A percentile compares a stretch with the other conserved stretches of the same genome.
Evolutionary conservation across 2,797 vertebrate genomes (phyloP).

Genomic region (Pelobates cultripes): DNA sequence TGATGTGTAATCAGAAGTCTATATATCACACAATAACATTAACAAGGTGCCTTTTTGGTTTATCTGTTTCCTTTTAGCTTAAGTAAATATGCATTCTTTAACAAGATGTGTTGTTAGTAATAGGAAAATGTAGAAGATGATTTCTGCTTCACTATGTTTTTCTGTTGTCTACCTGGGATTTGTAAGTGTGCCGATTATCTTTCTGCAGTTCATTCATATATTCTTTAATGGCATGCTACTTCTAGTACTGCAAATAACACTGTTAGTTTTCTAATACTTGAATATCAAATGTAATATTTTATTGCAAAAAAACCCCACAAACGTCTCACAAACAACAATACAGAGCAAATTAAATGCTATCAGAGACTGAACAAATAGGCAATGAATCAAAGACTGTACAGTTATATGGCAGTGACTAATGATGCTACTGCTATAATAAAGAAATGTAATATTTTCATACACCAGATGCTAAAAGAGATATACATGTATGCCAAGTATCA

Average conservation of each 20-base stretch:
- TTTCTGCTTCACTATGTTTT: too few relatives aligned
- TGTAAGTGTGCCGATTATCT: too few relatives aligned
- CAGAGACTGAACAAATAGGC: neutral
- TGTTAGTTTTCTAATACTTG: too few relatives aligned
- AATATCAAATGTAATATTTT: neutral
- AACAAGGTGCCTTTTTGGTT: too few relatives aligned
- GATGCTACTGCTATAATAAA: neutral
- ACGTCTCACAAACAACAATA: neutral
- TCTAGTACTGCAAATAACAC: neutral
- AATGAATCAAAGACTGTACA: neutral
- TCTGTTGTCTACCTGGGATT: too few relatives aligned
- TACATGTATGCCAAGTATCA: neutral
- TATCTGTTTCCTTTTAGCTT: too few relatives aligned
- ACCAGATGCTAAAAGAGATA: neutral
- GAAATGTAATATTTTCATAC: neutral
- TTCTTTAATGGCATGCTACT: neutral
- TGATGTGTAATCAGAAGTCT: too few relatives aligned
- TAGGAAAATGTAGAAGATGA: too few relatives aligned
- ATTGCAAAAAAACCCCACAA: neutral
- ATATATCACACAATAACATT: too few relatives aligned
- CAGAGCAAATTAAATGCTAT: neutral
- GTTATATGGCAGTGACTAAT: neutral
- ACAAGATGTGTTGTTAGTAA: too few relatives aligned
- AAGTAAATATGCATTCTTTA: too few relatives aligned
- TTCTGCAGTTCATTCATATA: too few relatives aligned